Base-by-base conservation (phyloP, 2,113 vertebrate genomes). In the Chamaetylas fuelleborni region DNA sequence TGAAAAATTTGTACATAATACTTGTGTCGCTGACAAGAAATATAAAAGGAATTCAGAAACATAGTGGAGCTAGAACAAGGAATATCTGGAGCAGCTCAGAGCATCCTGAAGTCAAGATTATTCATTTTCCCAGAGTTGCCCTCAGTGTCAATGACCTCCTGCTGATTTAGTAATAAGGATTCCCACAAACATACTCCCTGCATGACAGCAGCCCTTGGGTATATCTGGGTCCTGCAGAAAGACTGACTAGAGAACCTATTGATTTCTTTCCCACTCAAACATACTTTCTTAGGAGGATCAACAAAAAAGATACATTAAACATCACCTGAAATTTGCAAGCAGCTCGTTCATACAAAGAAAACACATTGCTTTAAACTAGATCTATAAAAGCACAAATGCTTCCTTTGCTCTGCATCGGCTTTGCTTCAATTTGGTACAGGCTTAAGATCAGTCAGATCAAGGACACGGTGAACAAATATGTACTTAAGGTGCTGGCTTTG, bases 141-240 rank as follows among this genome's bases (percentile, higher is more conserved):
- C 28, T 66, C 33, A 50, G 28, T 3, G 5, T 53, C 72, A 86
- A 4, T 14, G 38, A 57, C 25, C 14, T 54, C 38, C 22, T 78
- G 29, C 19, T 31, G 45, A 19, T n/a, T 54, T n/a, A 19, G 34
- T 45, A 71, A 60, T 25, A 50, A 2, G 0, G 4, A 72, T 34
- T 87, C 56, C 43, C 72, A 70, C 33, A 81, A 70, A 73, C 67
- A 48, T 0, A 0, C 4, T 53, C 17, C 34, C 42, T 25, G 31
- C 12, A 8, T 4, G 8, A 43, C 65, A 60, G 20, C 40, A 74
- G 34, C 29, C 31, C 1, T 0, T 12, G 2, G 16, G 3, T 34
- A 24, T 28, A 16, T 9, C 36, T 1, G 5, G 8, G 18, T 58
- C 38, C 56, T 51, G 43, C 15, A 71, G 51, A 64, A 84, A 50